phyloP scores from a whole-genome alignment of 2,888 invertebrate genomes.

The Mythimna lalbum region DNA sequence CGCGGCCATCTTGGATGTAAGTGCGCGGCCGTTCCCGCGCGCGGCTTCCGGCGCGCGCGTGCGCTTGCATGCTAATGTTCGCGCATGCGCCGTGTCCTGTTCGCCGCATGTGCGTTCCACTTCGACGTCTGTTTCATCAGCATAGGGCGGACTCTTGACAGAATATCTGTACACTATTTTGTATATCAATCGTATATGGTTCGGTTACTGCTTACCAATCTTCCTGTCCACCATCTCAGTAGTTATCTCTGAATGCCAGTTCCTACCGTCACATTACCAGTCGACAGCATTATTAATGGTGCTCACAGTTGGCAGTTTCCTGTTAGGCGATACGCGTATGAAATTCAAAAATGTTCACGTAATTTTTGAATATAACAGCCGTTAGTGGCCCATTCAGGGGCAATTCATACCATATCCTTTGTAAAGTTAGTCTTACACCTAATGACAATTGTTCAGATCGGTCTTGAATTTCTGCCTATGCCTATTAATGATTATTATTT shows the following conservation, averaged over 20 bases:
- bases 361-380: slow-evolving; percentile 44
- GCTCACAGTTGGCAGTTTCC: slow-evolving; percentile 58
- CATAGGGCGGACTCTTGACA: slow-evolving; percentile 41
- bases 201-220: background rate
- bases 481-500: background rate
- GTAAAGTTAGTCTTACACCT: slow-evolving; percentile 3
- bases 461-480: background rate
- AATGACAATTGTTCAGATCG: background rate
- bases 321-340: slow-evolving; percentile 59
- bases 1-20: slow-evolving; percentile 87
- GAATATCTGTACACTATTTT: slow-evolving; percentile 44
- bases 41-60: slow-evolving; percentile 89
- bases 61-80: slow-evolving; percentile 87
- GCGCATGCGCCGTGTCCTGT: slow-evolving; percentile 80
- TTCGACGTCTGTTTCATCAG: slow-evolving; percentile 68
- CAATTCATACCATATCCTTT: slow-evolving; percentile 29
- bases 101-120: slow-evolving; percentile 79
- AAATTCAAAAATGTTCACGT: slow-evolving; percentile 58
- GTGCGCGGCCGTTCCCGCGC: slow-evolving; percentile 85
- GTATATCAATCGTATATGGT: slow-evolving; percentile 12
- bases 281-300: slow-evolving; percentile 52
- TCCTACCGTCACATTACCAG: slow-evolving; percentile 24
- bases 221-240: slow-evolving; percentile 2
- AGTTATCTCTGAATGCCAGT: slow-evolving; percentile 37
- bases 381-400: slow-evolving; percentile 16